Evolutionary conservation across 2,113 vertebrate genomes (phyloP), one percentile per base, ranked within the genome.

Genomic region (Epinephelus lanceolatus): DNA sequence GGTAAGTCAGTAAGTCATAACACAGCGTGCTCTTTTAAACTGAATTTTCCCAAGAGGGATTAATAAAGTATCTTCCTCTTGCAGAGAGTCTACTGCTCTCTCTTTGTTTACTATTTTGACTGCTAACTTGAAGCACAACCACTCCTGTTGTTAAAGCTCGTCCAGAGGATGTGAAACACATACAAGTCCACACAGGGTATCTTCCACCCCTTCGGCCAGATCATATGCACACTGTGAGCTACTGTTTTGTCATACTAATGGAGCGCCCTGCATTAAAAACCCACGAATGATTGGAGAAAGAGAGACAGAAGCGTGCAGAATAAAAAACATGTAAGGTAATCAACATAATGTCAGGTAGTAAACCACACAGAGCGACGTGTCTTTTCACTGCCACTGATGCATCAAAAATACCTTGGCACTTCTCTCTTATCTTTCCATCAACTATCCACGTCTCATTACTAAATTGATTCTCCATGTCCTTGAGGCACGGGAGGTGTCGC

Each of bases 391-490:
- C 15, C 57, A 60, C 60, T 45, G 51, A 86, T 76, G 17, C 77
- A 85, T 83, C 51, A 76, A 56, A 85, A 81, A 79, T 11, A 73
- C 37, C 66, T 68, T 37, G 2, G 53, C 72, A 81, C 59, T 53
- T 68, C 56, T 67, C 61, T 61, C 69, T 76, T 55, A 42, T 83
- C 68, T 86, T 33, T 83, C 71, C 82, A 83, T 75, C 69, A 69
- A 61, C 81, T 70, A 47, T 79, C 30, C 52, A 76, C 59, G 33
- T 83, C 80, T 87, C 77, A 86, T 91, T 78, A 88, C 78, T 23
- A 61, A 84, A 92, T 90, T 78, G 85, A 89, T 87, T 75, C 65
- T 81, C 25, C 7, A 0, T 40, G 80, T 94, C 89, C 83, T 87
- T 85, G 59, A 86, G 80, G 88, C 57, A 33, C 42, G 27, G 17